Percentiles rank a stretch among this genome's conserved stretches.
Conservation (phyloP, 2,888 invertebrate species). For the Orthonevra nobilis region DNA sequence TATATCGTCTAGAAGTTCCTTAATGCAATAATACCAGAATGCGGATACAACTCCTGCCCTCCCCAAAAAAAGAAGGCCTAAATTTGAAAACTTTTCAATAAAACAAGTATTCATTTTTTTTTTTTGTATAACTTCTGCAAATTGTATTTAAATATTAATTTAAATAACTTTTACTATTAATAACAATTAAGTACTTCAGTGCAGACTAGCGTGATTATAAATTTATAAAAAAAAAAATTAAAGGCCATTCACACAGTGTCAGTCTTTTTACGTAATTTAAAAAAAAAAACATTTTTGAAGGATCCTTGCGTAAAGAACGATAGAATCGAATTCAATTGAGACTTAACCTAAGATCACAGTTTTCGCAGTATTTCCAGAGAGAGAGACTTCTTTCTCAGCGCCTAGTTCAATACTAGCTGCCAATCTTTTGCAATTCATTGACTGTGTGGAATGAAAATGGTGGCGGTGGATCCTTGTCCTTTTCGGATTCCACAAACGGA, state of each 20-base stretch:
- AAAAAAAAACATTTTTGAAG: too few relatives aligned
- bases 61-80: too few relatives aligned
- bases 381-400: constrained; percentile 31
- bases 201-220: constrained; percentile 36
- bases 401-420: constrained; percentile 23
- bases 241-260: constrained; percentile 45
- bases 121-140: neutral
- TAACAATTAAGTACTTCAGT: constrained; percentile 32
- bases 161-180: too few relatives aligned
- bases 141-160: constrained; percentile 14
- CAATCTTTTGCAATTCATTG: constrained; percentile 76
- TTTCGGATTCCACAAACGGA: constrained; percentile 46
- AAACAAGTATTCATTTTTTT: too few relatives aligned
- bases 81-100: too few relatives aligned
- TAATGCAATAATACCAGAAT: too few relatives aligned
- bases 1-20: too few relatives aligned
- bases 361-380: constrained; percentile 27
- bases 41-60: too few relatives aligned
- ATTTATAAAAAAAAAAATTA: too few relatives aligned
- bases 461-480: constrained; percentile 66
- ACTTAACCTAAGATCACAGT: constrained; percentile 62
- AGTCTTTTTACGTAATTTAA: too few relatives aligned
- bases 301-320: too few relatives aligned
- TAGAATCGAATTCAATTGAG: constrained; percentile 16
- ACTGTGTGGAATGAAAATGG: constrained; percentile 75